A percentile compares a stretch with the other conserved stretches of the same genome.
These are phyloP conservation scores for Scrobipalpa atriplicella DNA, from an alignment of 2,888 invertebrate genomes.

Conservation along the genomic window DNA sequence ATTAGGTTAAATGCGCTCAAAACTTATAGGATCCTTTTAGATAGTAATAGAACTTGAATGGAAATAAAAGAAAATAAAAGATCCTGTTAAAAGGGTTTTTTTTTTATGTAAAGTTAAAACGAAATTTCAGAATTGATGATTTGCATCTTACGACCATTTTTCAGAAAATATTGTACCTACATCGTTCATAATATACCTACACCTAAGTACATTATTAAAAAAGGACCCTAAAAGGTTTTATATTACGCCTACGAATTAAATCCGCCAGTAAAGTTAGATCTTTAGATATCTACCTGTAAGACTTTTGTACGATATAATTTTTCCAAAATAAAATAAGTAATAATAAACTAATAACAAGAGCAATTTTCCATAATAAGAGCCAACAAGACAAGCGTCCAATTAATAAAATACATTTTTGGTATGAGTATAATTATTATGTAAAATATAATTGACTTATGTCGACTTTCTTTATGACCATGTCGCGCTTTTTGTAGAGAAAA, in stretches of 20 bases:
- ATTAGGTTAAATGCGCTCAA: background rate
- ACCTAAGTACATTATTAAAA: too few species aligned
- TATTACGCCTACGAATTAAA: background rate
- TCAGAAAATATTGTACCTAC: too few species aligned
- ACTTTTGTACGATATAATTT: conserved; percentile 2
- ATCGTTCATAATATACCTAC: too few species aligned
- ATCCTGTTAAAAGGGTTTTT: too few species aligned
- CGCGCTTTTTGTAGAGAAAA: background rate
- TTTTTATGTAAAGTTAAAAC: too few species aligned
- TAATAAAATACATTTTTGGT: background rate
- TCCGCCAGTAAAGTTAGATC: background rate
- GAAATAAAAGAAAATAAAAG: background rate
- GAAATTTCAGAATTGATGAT: too few species aligned
- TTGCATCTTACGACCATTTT: too few species aligned
- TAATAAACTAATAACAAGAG: background rate
- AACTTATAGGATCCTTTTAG: background rate
- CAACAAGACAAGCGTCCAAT: conserved; percentile 5
- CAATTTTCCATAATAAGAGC: conserved; percentile 7
- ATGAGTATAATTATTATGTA: conserved; percentile 8
- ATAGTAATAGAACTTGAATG: background rate
- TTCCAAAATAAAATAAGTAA: background rate
- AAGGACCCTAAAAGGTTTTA: background rate
- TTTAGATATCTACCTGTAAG: background rate
- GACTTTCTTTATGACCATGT: background rate
- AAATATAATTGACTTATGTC: background rate